Evolutionary conservation across 2,888 invertebrate species (phyloP).

Genomic region (Euzophera pinguis): DNA sequence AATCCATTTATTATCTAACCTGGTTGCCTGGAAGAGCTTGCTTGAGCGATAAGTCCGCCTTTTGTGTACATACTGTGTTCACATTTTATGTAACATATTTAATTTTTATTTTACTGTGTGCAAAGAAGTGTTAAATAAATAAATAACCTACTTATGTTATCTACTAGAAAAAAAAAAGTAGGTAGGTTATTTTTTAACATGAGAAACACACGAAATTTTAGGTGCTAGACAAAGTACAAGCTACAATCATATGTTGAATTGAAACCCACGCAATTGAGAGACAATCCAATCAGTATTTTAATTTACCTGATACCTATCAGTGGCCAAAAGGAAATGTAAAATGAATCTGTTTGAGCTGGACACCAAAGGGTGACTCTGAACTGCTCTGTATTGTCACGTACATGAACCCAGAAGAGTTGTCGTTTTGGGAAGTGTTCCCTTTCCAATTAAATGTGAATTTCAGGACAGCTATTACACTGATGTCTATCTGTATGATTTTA

Average conservation of each 20-base stretch:
- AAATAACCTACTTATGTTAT: too few species aligned
- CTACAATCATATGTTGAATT: background rate
- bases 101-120: too few species aligned
- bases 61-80: too few species aligned
- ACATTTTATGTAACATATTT: too few species aligned
- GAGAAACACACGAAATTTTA: too few species aligned
- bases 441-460: constrained; percentile 1
- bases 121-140: too few species aligned
- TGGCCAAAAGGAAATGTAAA: background rate
- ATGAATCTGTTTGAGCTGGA: background rate
- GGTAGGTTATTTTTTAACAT: too few species aligned
- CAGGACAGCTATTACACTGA: background rate
- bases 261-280: background rate
- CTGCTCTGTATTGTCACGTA: background rate
- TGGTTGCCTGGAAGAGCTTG: too few species aligned
- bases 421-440: constrained; percentile 1
- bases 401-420: background rate
- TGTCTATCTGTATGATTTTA: too few species aligned
- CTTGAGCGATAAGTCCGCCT: too few species aligned
- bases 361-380: background rate
- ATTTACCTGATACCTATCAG: background rate
- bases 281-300: constrained; percentile 2
- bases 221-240: background rate
- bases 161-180: too few species aligned
- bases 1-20: too few species aligned